Evolutionary conservation across 2,888 invertebrate species (phyloP).

Genomic region (Sesamia inferens): DNA sequence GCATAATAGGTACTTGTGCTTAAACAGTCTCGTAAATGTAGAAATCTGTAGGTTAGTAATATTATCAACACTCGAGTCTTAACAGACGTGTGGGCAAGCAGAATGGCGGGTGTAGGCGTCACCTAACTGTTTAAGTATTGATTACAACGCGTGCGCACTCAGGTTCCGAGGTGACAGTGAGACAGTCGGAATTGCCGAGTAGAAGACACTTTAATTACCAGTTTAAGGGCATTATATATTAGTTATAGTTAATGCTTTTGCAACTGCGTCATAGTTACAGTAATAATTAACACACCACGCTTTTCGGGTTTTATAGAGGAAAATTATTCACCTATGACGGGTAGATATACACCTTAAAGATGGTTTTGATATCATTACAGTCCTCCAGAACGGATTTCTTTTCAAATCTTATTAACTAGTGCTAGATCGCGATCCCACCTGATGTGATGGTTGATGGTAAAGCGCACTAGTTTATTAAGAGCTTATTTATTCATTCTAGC

Average conservation of each 20-base stretch:
- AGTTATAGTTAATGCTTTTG: too few relatives aligned
- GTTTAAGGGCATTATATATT: conserved; percentile 5
- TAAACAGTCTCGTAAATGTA: not conserved
- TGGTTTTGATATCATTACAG: too few relatives aligned
- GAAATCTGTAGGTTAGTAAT: not conserved
- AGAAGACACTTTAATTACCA: conserved; percentile 6
- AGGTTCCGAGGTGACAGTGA: conserved; percentile 43
- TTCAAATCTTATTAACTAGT: too few relatives aligned
- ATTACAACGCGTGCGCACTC: conserved; percentile 9
- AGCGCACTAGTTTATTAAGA: too few relatives aligned
- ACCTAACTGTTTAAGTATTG: conserved; percentile 35
- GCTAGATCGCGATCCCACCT: too few relatives aligned
- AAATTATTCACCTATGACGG: not conserved
- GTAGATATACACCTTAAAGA: not conserved
- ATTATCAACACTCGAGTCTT: conserved; percentile 27
- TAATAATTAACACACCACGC: not conserved
- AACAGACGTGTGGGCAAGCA: conserved; percentile 41
- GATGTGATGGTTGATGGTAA: too few relatives aligned
- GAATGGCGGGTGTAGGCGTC: conserved; percentile 47
- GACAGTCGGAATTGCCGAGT: conserved; percentile 31
- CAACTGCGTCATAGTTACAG: too few relatives aligned
- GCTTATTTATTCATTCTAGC: too few relatives aligned
- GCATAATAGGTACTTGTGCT: too few relatives aligned
- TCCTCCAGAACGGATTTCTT: too few relatives aligned
- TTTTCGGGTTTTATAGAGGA: not conserved